Evolutionary conservation across 2,888 invertebrate species (phyloP), one percentile per base, ranked within the genome.

Genomic region (Acheta domesticus): DNA sequence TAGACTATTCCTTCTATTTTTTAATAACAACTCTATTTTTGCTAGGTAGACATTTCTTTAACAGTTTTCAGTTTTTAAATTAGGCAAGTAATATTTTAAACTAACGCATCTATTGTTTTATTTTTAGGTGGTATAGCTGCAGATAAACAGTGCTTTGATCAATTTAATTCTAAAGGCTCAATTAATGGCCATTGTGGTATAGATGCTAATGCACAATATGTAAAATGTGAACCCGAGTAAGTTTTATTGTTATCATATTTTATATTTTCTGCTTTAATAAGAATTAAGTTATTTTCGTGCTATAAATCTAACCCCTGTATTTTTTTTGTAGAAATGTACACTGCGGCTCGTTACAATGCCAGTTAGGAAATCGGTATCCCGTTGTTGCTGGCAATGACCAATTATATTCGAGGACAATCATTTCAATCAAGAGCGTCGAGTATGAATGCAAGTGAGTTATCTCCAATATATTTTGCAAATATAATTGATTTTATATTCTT

Each of bases 141-240:
- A 3, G 96, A 96, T 85, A 90, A 91, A 82, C 92, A 95, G 84
- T 99, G 98, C 88, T 98, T 94, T 87, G 95, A 96, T 82, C 94
- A 96, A 87, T 97, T 97, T 89, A 99, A 99, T 87, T 93, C 96
- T 0, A 96, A 97, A 85, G 99, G 99, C 16, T 94, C 96, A 77
- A 94, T 96, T 83, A 97, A 95, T 83, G 99, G 99, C 0, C 97
- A 99, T 87, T 99, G 99, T 86, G 99, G 99, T 75, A 92, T 92
- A 82, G 94, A 95, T 85, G 89, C 88, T 81, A 88, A 88, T 80
- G 93, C 93, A 77, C 92, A 92, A 84, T 96, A 92, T 86, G 89
- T 96, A 84, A 97, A 96, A 87, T 98, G 98, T 87, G 93, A 94
- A 81, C 89, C 90, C 85, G 93, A 93, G 96, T 96, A 87, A 92